These are phyloP conservation scores for Miniopterus natalensis DNA, from an alignment of 2,113 vertebrate genomes.

Conservation along the genomic window DNA sequence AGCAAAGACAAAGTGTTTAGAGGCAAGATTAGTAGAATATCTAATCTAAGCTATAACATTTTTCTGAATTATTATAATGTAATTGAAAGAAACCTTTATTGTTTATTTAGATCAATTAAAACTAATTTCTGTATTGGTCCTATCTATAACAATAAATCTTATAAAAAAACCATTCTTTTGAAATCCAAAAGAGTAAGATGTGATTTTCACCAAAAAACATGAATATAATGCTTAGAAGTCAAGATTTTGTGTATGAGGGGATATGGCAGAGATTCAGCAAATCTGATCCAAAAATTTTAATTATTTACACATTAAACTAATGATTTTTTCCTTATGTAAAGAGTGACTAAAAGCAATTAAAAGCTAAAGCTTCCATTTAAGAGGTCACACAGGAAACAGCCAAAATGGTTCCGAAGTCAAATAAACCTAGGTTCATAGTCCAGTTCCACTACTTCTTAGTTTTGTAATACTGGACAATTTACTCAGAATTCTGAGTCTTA, in stretches of 20 bases:
- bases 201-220: conserved; percentile 19
- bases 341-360: conserved; percentile 19
- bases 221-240: neutral
- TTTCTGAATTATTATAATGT: conserved; percentile 18
- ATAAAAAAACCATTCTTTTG: conserved; percentile 44
- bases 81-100: conserved; percentile 1
- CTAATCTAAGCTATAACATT: neutral
- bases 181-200: conserved; percentile 28
- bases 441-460: neutral
- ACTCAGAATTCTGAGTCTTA: neutral
- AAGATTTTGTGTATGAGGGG: conserved; percentile 1
- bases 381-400: neutral
- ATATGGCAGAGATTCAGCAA: conserved; percentile 25
- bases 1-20: conserved; percentile 37
- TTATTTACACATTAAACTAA: conserved; percentile 50
- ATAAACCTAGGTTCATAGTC: conserved; percentile 5
- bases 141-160: conserved; percentile 21
- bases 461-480: conserved; percentile 7
- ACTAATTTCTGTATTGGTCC: neutral
- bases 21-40: neutral
- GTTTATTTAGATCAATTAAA: conserved; percentile 40
- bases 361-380: neutral
- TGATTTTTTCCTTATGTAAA: neutral
- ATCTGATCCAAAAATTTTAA: conserved; percentile 1
- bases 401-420: neutral